phyloP scores from a whole-genome alignment of 2,888 invertebrate genomes.

The Himalopsyche tibetana region DNA sequence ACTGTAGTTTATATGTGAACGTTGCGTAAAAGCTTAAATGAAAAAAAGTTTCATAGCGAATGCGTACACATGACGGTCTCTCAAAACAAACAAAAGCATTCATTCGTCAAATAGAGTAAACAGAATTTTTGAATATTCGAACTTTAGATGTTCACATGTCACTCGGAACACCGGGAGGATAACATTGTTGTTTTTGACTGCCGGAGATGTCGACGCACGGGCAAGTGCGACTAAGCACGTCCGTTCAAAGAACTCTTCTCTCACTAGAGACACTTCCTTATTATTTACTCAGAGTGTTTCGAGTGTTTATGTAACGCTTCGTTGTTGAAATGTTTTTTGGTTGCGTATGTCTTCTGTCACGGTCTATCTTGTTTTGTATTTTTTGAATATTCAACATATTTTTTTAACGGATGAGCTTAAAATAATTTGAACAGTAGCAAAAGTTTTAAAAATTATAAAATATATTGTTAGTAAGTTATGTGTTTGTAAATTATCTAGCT shows the following conservation, averaged over 20 bases:
- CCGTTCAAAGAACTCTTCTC: slow-evolving; percentile 12
- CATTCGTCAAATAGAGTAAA: slow-evolving; percentile 17
- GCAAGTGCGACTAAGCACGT: slow-evolving; percentile 52
- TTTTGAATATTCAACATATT: slow-evolving; percentile 28
- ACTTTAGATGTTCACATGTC: slow-evolving; percentile 12
- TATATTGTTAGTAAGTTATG: too few relatives aligned
- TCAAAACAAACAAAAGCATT: slow-evolving; percentile 23
- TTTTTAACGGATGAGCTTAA: neutral
- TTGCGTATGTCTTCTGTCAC: slow-evolving; percentile 17
- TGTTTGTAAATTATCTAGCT: too few relatives aligned
- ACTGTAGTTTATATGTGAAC: too few relatives aligned
- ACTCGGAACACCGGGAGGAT: slow-evolving; percentile 39
- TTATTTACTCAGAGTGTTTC: slow-evolving; percentile 59
- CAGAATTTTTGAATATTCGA: slow-evolving; percentile 17
- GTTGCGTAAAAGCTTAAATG: too few relatives aligned
- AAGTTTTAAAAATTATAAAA: too few relatives aligned
- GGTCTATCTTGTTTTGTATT: slow-evolving; percentile 16
- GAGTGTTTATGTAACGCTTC: slow-evolving; percentile 61
- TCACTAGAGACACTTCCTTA: slow-evolving; percentile 39
- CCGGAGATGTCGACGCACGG: slow-evolving; percentile 60
- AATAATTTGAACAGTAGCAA: too few relatives aligned
- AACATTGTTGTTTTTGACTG: slow-evolving; percentile 59
- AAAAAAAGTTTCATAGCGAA: too few relatives aligned
- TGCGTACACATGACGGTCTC: neutral
- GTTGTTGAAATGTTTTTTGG: slow-evolving; percentile 49